Base-by-base conservation (phyloP, 2,113 vertebrate species). In the Oryctolagus cuniculus region DNA sequence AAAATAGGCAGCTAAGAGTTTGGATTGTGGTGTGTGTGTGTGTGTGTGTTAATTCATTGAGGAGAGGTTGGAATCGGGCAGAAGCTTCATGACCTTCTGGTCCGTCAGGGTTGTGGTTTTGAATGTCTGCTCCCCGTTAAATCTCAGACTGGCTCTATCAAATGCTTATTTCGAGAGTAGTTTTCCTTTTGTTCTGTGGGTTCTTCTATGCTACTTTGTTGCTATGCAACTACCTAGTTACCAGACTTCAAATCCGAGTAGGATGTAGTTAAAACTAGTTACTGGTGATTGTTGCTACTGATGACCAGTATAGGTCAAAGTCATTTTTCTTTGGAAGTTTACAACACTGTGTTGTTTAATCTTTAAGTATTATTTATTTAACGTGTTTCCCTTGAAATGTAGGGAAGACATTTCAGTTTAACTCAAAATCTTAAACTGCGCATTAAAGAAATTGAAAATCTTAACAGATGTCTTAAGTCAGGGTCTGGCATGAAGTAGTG, bases 401-500 rank as follows among this genome's bases (percentile, higher is more conserved):
- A 81, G 74, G 36, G 29, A 1, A 38, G 31, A 69, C 5, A 1
- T n/a, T 36, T 82, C n/a, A 31, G 69, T 82, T 73, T 94, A 87
- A 75, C 53, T 36, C 66, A 58, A 80, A 91, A 29, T n/a, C n/a
- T n/a, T n/a, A 55, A 11, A 21, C 31, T 89, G 5, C 6, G 11
- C 38, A 90, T 64, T 73, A 63, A 70, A 83, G 44, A 95, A 83
- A 22, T 69, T 82, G 19, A 89, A 66, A 69, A 66, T n/a, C 12
- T 94, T 92, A 11, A 15, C 0, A 58, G 80, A n/a, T 11, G 44
- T 80, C 36, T 93, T 77, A 72, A 83, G 7, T 74, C 1, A 0
- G 17, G 79, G 51, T n/a, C 7, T 83, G 34, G 10, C 38, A 70
- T 22, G 5, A 24, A 17, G 1, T 63, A 55, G 63, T 81, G 67